Evolutionary conservation across 2,797 vertebrate species (phyloP).

Genomic region (Tangara arthus): DNA sequence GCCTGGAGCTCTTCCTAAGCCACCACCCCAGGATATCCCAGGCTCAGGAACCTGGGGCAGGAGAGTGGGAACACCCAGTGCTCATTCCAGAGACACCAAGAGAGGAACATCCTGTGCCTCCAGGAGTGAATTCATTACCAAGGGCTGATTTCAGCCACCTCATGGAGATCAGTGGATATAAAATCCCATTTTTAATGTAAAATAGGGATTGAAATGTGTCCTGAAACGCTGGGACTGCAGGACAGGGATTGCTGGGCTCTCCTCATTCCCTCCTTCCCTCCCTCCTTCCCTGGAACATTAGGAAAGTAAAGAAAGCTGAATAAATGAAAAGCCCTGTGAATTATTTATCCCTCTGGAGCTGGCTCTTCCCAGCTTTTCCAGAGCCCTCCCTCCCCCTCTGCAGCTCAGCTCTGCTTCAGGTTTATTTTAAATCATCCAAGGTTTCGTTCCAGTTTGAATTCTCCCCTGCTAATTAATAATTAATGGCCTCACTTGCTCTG

Average conservation of each 20-base stretch:
- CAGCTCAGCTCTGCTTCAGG: background rate
- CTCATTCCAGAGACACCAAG: background rate
- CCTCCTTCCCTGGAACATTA: conserved; percentile 37
- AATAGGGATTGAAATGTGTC: rapidly evolving
- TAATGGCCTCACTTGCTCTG: background rate
- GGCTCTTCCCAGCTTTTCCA: background rate
- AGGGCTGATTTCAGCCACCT: background rate
- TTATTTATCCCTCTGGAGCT: conserved; percentile 35
- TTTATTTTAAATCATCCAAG: conserved; percentile 8
- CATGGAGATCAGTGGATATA: background rate
- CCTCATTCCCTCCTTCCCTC: background rate
- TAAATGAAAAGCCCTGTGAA: conserved; percentile 51
- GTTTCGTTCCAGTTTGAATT: conserved; percentile 27
- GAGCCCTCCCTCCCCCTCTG: background rate
- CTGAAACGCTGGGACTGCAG: background rate
- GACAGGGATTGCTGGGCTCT: background rate
- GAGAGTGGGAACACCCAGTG: background rate
- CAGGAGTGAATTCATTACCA: background rate
- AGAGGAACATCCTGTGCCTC: background rate
- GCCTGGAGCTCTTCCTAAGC: background rate
- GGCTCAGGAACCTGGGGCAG: too few relatives aligned
- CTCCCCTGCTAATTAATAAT: background rate
- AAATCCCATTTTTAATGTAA: background rate
- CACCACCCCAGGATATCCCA: background rate
- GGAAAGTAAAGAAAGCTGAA: conserved; percentile 64